Evolutionary conservation across 2,113 vertebrate species (phyloP).

Genomic region (Phainopepla nitens): DNA sequence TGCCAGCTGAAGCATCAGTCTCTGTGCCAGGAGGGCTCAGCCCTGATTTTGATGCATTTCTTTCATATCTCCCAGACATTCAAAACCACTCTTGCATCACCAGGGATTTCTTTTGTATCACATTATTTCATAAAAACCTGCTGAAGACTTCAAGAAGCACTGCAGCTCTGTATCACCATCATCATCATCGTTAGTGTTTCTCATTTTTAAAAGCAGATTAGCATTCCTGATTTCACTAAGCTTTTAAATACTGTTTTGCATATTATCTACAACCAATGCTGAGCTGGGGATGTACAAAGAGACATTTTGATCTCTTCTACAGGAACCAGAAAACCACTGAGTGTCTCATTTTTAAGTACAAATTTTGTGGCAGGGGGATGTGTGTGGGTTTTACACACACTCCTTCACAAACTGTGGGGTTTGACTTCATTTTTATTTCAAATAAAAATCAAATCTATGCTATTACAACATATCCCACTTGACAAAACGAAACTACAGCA

Average conservation of each 20-base stretch:
- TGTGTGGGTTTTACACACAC: not conserved
- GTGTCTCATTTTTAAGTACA: not conserved
- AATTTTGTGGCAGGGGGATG: not conserved
- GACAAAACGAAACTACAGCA: not conserved
- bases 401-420: fast-evolving
- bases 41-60: not conserved
- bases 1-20: not conserved
- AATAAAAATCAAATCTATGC: not conserved
- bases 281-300: not conserved
- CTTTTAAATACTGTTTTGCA: slow-evolving; percentile 13
- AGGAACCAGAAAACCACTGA: not conserved
- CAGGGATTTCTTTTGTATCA: not conserved
- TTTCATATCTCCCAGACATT: not conserved
- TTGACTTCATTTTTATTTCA: not conserved
- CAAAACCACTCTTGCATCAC: not conserved
- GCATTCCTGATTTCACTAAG: slow-evolving; percentile 15
- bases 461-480: too few species aligned
- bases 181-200: not conserved
- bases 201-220: not conserved
- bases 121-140: not conserved
- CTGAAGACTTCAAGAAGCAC: not conserved
- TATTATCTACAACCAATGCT: not conserved
- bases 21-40: not conserved
- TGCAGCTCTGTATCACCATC: not conserved
- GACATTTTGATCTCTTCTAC: not conserved